phyloP scores from a whole-genome alignment of 2,797 vertebrate genomes.

The Cynodonichthys magdalenae region DNA sequence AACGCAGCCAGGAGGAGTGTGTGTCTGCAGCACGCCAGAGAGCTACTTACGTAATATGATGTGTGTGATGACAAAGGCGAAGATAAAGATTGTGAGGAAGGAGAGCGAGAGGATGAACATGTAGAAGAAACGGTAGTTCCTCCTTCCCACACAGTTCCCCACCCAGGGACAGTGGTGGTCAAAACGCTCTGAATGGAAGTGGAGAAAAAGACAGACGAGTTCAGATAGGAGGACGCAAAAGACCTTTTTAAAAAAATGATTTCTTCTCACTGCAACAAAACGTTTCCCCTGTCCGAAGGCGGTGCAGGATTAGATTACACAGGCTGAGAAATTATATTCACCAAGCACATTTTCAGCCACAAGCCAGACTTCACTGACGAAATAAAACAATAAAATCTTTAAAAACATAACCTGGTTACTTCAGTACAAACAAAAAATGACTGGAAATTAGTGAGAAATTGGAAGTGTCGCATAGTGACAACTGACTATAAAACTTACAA shows the following conservation, averaged over 20 bases:
- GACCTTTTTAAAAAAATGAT: not conserved
- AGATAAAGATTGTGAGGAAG: constrained; percentile 99
- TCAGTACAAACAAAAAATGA: constrained; percentile 8
- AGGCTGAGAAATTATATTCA: constrained; percentile 6
- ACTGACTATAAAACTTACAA: constrained; percentile 25
- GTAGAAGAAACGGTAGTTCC: constrained; percentile 99
- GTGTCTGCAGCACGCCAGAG: constrained; percentile 5
- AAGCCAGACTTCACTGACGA: not conserved
- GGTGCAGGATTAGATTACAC: not conserved
- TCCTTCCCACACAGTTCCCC: constrained; percentile 98
- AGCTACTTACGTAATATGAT: constrained; percentile 95
- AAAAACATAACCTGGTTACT: not conserved
- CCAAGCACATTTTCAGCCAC: not conserved
- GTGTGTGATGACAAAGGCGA: constrained; percentile 97
- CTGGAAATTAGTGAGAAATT: constrained; percentile 30
- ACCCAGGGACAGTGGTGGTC: constrained; percentile 99
- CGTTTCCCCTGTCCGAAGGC: not conserved
- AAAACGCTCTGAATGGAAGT: constrained; percentile 88
- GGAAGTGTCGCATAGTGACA: constrained; percentile 29
- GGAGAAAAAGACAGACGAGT: constrained; percentile 25
- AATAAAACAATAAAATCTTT: not conserved
- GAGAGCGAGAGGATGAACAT: constrained; percentile 99
- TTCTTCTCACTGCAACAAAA: not conserved
- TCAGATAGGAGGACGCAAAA: not conserved
- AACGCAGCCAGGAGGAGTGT: constrained; percentile 31